These are phyloP conservation scores for Conus canariensis DNA, from an alignment of 2,888 invertebrate genomes.

Conservation along the genomic window DNA sequence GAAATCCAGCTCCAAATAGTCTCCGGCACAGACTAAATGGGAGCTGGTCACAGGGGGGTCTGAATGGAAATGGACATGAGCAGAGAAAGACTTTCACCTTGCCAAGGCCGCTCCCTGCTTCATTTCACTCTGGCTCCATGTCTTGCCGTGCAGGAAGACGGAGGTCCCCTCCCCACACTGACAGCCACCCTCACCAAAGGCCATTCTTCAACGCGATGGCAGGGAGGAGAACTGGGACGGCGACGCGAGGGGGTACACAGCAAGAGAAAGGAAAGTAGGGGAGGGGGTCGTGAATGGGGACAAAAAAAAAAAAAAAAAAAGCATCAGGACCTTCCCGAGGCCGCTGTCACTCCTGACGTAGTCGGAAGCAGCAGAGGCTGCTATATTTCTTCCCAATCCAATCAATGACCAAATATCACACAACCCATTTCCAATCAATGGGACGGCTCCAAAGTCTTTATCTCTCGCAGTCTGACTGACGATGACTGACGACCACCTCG, in stretches of 20 bases:
- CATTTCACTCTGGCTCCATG: not conserved
- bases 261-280: not conserved
- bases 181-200: not conserved
- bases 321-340: not conserved
- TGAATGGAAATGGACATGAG: conserved; percentile 27
- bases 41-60: not conserved
- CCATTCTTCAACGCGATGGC: not conserved
- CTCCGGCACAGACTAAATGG: not conserved
- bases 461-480: not conserved
- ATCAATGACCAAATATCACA: not conserved
- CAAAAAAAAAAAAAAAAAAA: not conserved
- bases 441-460: not conserved
- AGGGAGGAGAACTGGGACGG: not conserved
- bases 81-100: conserved; percentile 6
- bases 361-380: not conserved
- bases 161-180: not conserved
- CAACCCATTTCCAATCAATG: not conserved
- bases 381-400: conserved; percentile 3
- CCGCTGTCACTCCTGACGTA: not conserved
- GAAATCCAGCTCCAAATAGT: not conserved
- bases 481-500: not conserved
- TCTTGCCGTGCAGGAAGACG: not conserved
- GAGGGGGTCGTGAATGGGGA: not conserved
- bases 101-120: not conserved
- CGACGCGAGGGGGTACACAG: too few relatives aligned